Evolutionary conservation across 2,888 invertebrate genomes (phyloP).

Genomic region (Nemotelus pantherinus): DNA sequence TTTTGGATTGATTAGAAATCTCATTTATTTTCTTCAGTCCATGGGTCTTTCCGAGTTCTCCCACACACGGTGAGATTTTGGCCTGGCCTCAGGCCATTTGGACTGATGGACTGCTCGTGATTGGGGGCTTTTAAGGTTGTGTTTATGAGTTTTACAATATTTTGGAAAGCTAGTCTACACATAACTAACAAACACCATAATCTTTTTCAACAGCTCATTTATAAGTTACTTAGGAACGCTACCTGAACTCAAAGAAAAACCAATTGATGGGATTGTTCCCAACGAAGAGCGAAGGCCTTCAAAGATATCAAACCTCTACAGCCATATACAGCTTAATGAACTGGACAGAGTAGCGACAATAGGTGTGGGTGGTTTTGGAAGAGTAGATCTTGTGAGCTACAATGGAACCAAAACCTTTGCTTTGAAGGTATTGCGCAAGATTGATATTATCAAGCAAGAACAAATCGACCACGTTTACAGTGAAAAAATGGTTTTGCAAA

Average conservation of each 20-base stretch:
- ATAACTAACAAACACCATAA: background rate
- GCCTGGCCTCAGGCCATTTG: too few relatives aligned
- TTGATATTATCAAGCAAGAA: conserved; percentile 87
- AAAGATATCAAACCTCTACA: conserved; percentile 67
- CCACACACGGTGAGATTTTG: too few relatives aligned
- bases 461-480: conserved; percentile 90
- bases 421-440: conserved; percentile 88
- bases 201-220: conserved; percentile 70
- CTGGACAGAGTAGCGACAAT: conserved; percentile 85
- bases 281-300: conserved; percentile 54
- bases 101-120: too few relatives aligned
- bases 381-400: conserved; percentile 82
- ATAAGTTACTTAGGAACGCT: conserved; percentile 81
- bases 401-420: conserved; percentile 74
- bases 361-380: conserved; percentile 92
- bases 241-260: conserved; percentile 65
- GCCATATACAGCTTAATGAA: conserved; percentile 77
- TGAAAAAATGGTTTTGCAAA: conserved; percentile 85
- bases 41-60: too few relatives aligned
- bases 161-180: too few relatives aligned
- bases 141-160: too few relatives aligned
- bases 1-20: too few relatives aligned
- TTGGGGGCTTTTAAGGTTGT: too few relatives aligned
- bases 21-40: too few relatives aligned
- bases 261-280: conserved; percentile 52